Conservation (phyloP, 2,888 invertebrate species). For the Patella pellucida region DNA sequence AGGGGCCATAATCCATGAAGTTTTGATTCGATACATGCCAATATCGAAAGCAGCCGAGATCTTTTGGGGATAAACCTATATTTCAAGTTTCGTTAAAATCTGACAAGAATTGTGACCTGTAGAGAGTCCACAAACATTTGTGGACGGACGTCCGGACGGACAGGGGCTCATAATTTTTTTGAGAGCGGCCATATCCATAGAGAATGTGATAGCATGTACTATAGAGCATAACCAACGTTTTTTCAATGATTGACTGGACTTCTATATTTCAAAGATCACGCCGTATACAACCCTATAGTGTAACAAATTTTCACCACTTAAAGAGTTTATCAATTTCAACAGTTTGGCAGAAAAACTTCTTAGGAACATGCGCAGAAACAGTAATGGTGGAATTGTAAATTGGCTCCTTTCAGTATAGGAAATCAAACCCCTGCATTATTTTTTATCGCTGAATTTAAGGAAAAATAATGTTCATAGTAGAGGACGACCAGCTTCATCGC, state of each 20-base stretch:
- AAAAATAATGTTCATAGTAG: background rate
- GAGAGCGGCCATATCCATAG: constrained; percentile 10
- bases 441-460: background rate
- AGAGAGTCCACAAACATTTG: no score
- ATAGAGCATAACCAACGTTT: background rate
- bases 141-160: no score
- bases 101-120: no score
- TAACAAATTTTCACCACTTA: constrained; percentile 8
- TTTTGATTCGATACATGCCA: no score
- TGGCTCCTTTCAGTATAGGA: constrained; percentile 14
- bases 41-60: no score
- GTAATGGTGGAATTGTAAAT: constrained; percentile 11
- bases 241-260: constrained; percentile 7
- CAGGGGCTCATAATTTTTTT: constrained; percentile 10
- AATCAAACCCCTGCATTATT: background rate
- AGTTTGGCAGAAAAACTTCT: constrained; percentile 13
- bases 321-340: constrained; percentile 13
- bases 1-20: no score
- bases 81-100: no score
- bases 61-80: no score
- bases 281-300: background rate
- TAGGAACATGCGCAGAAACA: constrained; percentile 9
- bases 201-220: constrained; percentile 16
- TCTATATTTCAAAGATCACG: constrained; percentile 2
- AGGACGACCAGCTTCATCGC: background rate